phyloP scores from a whole-genome alignment of 1,140 invertebrate genomes.

The Sycobia sp. region DNA sequence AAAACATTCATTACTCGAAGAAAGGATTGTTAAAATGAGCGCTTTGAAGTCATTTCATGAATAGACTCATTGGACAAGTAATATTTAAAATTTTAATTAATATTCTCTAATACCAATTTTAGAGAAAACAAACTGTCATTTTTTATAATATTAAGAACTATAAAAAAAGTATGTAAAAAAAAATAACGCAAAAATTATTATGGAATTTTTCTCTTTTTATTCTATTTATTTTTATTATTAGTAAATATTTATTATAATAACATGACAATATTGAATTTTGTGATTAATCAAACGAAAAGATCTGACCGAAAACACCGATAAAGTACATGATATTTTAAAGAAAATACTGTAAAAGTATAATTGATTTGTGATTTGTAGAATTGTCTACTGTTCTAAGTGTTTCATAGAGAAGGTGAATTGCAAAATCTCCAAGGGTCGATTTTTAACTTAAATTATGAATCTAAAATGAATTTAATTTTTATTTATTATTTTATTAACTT shows the following conservation, averaged over 20 bases:
- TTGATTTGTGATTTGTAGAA: not conserved
- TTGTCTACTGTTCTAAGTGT: constrained; percentile 2
- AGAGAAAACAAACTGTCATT: no score
- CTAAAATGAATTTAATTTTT: no score
- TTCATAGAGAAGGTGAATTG: constrained; percentile 5
- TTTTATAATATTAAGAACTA: not conserved
- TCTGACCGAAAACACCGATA: not conserved
- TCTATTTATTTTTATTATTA: constrained; percentile 14
- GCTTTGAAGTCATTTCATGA: not conserved
- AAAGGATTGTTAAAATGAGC: not conserved
- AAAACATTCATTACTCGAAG: not conserved
- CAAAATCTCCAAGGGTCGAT: no score
- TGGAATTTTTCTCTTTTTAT: not conserved
- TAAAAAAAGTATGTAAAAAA: constrained; percentile 35
- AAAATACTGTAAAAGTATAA: not conserved
- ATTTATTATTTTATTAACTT: no score
- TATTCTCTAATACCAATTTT: constrained; percentile 1
- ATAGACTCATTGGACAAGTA: not conserved
- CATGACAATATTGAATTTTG: constrained; percentile 47
- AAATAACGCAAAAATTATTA: no score
- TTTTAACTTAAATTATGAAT: no score
- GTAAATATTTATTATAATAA: constrained; percentile 38
- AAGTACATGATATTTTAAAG: not conserved
- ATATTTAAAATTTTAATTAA: constrained; percentile 5
- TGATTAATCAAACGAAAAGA: constrained; percentile 37